A percentile compares a stretch with the other conserved stretches of the same genome.
phyloP scores from a whole-genome alignment of 2,797 vertebrate species.

The Clarias laeviceps region DNA sequence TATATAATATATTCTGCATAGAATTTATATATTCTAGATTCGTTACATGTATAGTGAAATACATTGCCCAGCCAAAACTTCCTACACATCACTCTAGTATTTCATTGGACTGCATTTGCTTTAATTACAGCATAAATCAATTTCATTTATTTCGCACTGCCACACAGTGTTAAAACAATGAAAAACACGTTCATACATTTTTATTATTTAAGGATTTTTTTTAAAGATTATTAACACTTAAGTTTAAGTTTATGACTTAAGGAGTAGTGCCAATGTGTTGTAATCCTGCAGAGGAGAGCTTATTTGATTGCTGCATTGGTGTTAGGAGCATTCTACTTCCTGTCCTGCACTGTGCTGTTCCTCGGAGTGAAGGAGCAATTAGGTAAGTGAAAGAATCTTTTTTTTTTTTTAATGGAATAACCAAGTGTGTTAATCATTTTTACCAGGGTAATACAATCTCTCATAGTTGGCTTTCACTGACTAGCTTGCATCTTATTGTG shows the following conservation, averaged over 20 bases:
- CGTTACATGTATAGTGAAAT: too few species aligned
- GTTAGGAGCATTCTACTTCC: conserved; percentile 60
- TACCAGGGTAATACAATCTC: not conserved
- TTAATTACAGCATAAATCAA: too few species aligned
- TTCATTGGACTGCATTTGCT: too few species aligned
- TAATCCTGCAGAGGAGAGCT: conserved; percentile 60
- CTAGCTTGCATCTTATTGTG: not conserved
- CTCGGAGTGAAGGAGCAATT: conserved; percentile 69
- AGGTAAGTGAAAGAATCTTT: conserved; percentile 49
- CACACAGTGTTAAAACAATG: not conserved
- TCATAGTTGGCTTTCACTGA: not conserved
- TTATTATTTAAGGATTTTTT: not conserved
- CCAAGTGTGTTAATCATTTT: not conserved
- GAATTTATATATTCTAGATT: too few species aligned
- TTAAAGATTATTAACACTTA: not conserved
- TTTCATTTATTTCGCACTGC: not conserved
- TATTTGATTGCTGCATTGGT: conserved; percentile 63
- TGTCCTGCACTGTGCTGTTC: conserved; percentile 64
- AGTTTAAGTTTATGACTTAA: not conserved
- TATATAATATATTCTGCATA: too few species aligned
- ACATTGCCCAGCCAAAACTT: too few species aligned
- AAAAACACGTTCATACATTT: not conserved
- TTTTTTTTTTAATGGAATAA: not conserved
- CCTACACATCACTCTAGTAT: too few species aligned
- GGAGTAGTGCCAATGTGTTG: not conserved